Evolutionary conservation across 2,797 vertebrate genomes (phyloP).

Genomic region (Thunnus albacares): DNA sequence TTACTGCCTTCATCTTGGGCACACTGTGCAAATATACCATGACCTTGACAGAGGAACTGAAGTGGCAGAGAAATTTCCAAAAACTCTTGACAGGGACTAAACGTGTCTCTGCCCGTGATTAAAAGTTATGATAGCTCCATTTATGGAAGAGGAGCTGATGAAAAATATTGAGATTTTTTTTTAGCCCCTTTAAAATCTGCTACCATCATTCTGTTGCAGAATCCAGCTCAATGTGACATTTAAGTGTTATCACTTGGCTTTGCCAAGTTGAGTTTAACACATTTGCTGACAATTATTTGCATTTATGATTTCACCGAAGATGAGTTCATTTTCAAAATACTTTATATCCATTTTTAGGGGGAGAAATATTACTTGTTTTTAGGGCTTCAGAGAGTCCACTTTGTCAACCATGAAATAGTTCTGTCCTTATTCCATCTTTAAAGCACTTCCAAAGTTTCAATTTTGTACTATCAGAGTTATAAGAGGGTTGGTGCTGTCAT

Average conservation of each 20-base stretch:
- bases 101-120: slow-evolving; percentile 46
- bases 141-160: slow-evolving; percentile 47
- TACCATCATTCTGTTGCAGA: background rate
- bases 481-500: background rate
- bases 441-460: background rate
- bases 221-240: slow-evolving; percentile 6
- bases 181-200: slow-evolving; percentile 1
- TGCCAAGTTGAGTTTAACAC: slow-evolving; percentile 25
- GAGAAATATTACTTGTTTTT: background rate
- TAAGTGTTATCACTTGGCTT: background rate
- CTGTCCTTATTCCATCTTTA: background rate
- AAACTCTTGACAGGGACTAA: slow-evolving; percentile 56
- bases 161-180: slow-evolving; percentile 3
- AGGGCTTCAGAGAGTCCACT: background rate
- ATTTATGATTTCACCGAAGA: slow-evolving; percentile 2
- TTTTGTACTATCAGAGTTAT: background rate
- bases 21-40: slow-evolving; percentile 67
- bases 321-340: slow-evolving; percentile 2
- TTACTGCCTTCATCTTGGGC: slow-evolving; percentile 68
- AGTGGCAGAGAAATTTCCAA: slow-evolving; percentile 38
- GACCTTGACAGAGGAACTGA: slow-evolving; percentile 74
- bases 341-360: background rate
- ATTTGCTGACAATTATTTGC: slow-evolving; percentile 5
- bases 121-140: slow-evolving; percentile 65
- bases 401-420: background rate